Evolutionary conservation across 2,888 invertebrate species (phyloP).

Genomic region (Ormyrus thymus): DNA sequence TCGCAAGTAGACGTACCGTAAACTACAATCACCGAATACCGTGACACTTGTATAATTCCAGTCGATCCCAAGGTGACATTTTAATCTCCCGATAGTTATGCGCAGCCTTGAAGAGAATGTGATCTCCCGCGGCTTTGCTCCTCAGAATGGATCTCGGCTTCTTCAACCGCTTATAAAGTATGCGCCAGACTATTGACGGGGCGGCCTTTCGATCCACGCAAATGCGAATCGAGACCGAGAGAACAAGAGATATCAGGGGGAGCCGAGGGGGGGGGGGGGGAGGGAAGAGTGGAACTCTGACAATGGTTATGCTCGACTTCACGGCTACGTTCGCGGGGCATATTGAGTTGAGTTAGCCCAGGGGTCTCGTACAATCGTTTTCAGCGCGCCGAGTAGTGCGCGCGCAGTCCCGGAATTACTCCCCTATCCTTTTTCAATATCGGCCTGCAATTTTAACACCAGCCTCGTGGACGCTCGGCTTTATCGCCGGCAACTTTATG

Average conservation of each 20-base stretch:
- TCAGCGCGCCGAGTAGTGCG: constrained; percentile 5
- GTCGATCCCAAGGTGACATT: too few relatives aligned
- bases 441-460: constrained; percentile 39
- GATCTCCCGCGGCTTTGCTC: background rate
- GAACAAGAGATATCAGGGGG: constrained; percentile 6
- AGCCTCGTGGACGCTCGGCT: constrained; percentile 27
- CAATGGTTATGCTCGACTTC: constrained; percentile 41
- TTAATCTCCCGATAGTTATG: too few relatives aligned
- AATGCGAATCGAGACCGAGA: background rate
- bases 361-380: constrained; percentile 34
- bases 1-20: too few relatives aligned
- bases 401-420: constrained; percentile 21
- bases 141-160: background rate
- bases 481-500: constrained; percentile 57
- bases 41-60: too few relatives aligned
- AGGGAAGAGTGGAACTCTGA: constrained; percentile 13
- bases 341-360: constrained; percentile 44
- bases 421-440: constrained; percentile 50
- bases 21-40: too few relatives aligned
- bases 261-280: constrained; percentile 11
- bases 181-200: constrained; percentile 24
- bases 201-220: background rate
- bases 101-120: too few relatives aligned
- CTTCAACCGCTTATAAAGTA: constrained; percentile 14
- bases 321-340: constrained; percentile 17